Base-by-base conservation (phyloP, 1,140 invertebrate genomes). In the Sinonovacula constricta region DNA sequence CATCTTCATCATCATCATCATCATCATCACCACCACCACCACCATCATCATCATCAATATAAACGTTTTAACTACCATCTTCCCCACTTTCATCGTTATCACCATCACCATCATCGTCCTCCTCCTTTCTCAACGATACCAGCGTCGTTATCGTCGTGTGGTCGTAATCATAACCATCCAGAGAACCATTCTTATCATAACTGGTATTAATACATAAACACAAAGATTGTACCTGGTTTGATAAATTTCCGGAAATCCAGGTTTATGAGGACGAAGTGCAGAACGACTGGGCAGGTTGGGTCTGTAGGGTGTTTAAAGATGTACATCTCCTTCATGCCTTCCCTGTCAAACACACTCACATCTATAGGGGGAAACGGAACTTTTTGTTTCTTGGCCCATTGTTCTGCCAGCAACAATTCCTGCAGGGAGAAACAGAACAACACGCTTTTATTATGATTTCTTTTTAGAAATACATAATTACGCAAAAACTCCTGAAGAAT, bases 211-310 rank as follows among this genome's bases (percentile, higher is more conserved):
- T n/a, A n/a, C n/a, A n/a, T n/a, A n/a, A n/a, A n/a, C n/a, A n/a
- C 39, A 60, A 39, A 15, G 0, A 30, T 59, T 68, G 79, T 84
- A 91, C 92, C 91, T 75, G 92, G 91, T 39, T 84, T 83, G 65
- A 87, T 90, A 81, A 83, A 92, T 26, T 89, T 70, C 70, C 86
- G 85, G 82, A 92, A 93, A 22, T 84, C 85, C 33, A 88, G 88
- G 81, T 93, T 92, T 62, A 92, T 86, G 1, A 93, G 82, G n/a
- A 88, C 84, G 82, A 93, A 93, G 70, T 92, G 91, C 1, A 92
- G 57, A 10, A 93, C 90, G 7, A 92, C 82, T 1, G 92, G 92
- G 79, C 91, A 92, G 70, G 88, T 83, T 18, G 88, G 87, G 60
- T 92, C 91, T 15, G 75, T 85, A 1, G 90, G 88, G 75, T 92